A percentile compares a stretch with the other conserved stretches of the same genome.
phyloP scores from a whole-genome alignment of 2,888 invertebrate genomes.

The Odontothrips loti region DNA sequence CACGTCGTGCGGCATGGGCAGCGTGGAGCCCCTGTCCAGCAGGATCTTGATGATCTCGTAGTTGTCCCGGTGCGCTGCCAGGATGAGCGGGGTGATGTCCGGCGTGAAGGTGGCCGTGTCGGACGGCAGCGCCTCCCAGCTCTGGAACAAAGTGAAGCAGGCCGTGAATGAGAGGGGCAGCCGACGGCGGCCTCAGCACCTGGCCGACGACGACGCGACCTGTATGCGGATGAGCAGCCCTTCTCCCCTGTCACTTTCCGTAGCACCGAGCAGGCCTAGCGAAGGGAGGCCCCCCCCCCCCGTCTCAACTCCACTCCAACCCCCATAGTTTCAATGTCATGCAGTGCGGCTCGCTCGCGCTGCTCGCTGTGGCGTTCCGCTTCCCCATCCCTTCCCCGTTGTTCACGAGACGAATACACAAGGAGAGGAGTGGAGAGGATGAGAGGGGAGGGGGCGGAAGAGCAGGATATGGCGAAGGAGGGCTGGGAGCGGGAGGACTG shows the following conservation, averaged over 20 bases:
- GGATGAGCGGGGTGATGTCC: slow-evolving; percentile 93
- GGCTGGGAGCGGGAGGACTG: background rate
- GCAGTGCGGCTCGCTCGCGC: background rate
- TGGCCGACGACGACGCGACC: no score
- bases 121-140: slow-evolving; percentile 86
- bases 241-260: no score
- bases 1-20: slow-evolving; percentile 93
- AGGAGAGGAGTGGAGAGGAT: background rate
- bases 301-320: background rate
- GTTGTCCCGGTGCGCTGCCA: slow-evolving; percentile 96
- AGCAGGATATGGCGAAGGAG: background rate
- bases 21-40: slow-evolving; percentile 86
- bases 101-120: slow-evolving; percentile 94
- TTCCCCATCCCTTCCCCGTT: no score
- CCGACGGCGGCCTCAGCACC: no score
- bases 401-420: background rate
- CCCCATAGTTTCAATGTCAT: background rate
- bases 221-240: no score
- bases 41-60: slow-evolving; percentile 98
- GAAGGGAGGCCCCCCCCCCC: background rate
- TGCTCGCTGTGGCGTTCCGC: no score
- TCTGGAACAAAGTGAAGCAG: slow-evolving; percentile 53
- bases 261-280: background rate
- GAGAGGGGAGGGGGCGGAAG: no score
- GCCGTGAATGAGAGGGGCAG: no score